A percentile compares a stretch with the other conserved stretches of the same genome.
These are phyloP conservation scores for Pachymerium ferrugineum DNA, from an alignment of 2,888 invertebrate genomes.

Conservation along the genomic window DNA sequence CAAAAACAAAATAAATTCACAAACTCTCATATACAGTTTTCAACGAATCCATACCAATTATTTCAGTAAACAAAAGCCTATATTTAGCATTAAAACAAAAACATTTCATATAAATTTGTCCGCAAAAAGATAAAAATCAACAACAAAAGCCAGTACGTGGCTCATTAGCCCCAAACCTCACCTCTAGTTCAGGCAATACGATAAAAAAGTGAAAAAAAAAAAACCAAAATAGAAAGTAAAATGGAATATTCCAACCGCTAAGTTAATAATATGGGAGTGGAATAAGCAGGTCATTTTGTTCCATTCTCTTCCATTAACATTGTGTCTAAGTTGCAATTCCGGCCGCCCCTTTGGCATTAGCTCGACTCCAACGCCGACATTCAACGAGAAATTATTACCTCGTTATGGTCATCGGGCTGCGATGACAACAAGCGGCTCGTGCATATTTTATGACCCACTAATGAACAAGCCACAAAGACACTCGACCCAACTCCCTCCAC, in stretches of 20 bases:
- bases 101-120: neutral
- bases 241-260: neutral
- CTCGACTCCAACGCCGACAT: constrained; percentile 9
- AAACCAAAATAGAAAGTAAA: neutral
- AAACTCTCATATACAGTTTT: neutral
- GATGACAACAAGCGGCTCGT: constrained; percentile 3
- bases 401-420: constrained; percentile 13
- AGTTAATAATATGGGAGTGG: constrained; percentile 13
- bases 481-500: neutral
- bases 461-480: constrained; percentile 13
- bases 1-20: too few species aligned
- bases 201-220: neutral
- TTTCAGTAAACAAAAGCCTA: neutral
- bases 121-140: neutral
- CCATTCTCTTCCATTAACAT: constrained; percentile 13
- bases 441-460: constrained; percentile 8
- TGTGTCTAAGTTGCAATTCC: constrained; percentile 13
- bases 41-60: neutral
- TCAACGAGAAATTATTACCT: constrained; percentile 13
- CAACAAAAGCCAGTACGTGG: neutral
- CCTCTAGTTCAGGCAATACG: neutral
- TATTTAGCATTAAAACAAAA: neutral
- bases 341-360: constrained; percentile 13
- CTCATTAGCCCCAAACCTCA: neutral
- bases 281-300: constrained; percentile 8